Evolutionary conservation across 2,888 invertebrate species (phyloP).

Genomic region (Agrochola circellaris): DNA sequence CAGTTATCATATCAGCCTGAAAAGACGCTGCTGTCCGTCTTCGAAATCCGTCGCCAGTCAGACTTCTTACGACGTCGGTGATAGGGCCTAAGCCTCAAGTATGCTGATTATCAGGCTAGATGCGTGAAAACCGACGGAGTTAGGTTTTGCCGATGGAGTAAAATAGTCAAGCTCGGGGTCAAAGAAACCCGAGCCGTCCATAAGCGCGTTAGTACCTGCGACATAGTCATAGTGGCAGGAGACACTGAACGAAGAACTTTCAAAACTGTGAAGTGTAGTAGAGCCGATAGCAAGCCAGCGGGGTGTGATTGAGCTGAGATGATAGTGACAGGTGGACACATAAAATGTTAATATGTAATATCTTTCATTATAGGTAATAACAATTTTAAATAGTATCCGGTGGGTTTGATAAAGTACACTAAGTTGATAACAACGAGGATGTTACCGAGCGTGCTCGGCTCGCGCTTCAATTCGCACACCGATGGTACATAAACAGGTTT

Average conservation of each 20-base stretch:
- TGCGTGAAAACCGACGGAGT: neutral
- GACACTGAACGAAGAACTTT: neutral
- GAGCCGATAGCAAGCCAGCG: neutral
- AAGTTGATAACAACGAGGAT: conserved; percentile 22
- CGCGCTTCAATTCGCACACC: conserved; percentile 74
- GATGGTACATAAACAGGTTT: conserved; percentile 70
- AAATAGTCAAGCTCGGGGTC: neutral
- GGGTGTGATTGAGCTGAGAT: neutral
- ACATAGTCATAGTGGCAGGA: neutral
- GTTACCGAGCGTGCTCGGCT: conserved; percentile 50
- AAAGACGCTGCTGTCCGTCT: no score
- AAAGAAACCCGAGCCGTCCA: neutral
- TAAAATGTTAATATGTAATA: neutral
- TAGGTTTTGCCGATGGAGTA: neutral
- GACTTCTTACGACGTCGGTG: neutral
- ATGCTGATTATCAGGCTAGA: neutral
- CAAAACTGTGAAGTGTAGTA: neutral
- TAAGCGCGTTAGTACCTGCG: neutral
- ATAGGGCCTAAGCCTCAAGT: neutral
- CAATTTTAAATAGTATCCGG: neutral
- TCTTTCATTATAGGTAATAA: neutral
- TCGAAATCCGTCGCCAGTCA: neutral
- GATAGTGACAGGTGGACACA: neutral
- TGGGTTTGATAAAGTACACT: neutral
- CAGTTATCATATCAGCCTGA: neutral